Percentiles rank a stretch among this genome's conserved stretches.
These are phyloP conservation scores for Tadarida brasiliensis DNA, from an alignment of 2,797 vertebrate genomes.

Conservation along the genomic window DNA sequence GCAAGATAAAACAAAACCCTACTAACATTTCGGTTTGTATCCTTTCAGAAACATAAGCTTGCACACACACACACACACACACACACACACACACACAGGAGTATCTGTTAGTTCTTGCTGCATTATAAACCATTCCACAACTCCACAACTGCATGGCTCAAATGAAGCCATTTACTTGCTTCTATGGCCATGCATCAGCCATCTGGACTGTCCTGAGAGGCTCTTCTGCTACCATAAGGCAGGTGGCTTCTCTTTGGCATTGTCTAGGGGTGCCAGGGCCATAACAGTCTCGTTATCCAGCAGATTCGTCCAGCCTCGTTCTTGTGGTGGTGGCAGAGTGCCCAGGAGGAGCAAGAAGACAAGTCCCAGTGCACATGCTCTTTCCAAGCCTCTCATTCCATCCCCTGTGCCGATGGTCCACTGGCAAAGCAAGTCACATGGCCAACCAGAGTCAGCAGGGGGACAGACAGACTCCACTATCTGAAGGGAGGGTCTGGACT, in stretches of 20 bases:
- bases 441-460: not conserved
- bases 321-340: not conserved
- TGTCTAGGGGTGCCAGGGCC: fast-evolving
- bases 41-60: not conserved
- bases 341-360: not conserved
- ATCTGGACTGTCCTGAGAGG: not conserved
- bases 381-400: not conserved
- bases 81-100: not conserved
- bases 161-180: not conserved
- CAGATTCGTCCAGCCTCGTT: not conserved
- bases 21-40: not conserved
- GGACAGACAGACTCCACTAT: not conserved
- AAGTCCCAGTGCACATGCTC: not conserved
- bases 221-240: not conserved
- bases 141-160: not conserved
- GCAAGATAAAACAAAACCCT: not conserved
- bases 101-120: not conserved
- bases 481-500: not conserved
- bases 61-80: too few relatives aligned
- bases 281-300: too few relatives aligned
- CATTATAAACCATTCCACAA: not conserved
- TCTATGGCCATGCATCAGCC: not conserved
- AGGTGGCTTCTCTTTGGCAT: not conserved
- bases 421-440: not conserved
- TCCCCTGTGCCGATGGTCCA: fast-evolving